Conservation (phyloP, 2,888 invertebrate species). For the Drosophila eohydei region DNA sequence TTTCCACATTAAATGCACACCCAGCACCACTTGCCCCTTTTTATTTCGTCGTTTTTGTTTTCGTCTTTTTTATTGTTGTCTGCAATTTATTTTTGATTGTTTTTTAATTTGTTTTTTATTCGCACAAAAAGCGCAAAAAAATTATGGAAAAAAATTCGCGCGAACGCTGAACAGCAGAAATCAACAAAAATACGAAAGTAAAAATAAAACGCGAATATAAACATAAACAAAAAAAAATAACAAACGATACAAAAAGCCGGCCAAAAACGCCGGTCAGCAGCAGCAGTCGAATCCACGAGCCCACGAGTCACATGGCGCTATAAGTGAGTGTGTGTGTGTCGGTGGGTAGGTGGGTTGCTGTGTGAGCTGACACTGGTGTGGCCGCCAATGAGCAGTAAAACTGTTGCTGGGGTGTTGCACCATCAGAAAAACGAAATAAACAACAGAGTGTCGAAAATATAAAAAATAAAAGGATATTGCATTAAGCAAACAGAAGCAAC, state of each 20-base stretch:
- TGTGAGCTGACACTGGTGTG: conserved; percentile 43
- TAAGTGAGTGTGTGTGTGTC: conserved; percentile 37
- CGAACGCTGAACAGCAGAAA: conserved; percentile 61
- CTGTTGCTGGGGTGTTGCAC: conserved; percentile 72
- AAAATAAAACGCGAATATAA: conserved; percentile 23
- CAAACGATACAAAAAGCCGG: conserved; percentile 31
- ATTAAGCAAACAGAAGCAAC: conserved; percentile 18
- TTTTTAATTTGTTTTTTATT: conserved; percentile 81
- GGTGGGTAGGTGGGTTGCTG: conserved; percentile 27
- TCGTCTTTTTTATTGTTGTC: conserved; percentile 45
- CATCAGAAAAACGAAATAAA: conserved; percentile 44
- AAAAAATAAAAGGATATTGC: conserved; percentile 50
- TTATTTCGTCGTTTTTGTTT: conserved; percentile 48
- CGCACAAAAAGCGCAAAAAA: conserved; percentile 60
- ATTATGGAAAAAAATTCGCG: conserved; percentile 51
- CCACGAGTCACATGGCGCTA: conserved; percentile 46
- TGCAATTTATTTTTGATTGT: conserved; percentile 78
- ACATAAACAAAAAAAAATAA: conserved; percentile 14
- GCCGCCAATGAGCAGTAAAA: conserved; percentile 73
- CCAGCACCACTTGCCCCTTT: conserved; percentile 29
- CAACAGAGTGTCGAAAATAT: conserved; percentile 68
- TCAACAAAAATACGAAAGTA: conserved; percentile 48
- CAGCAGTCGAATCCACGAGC: conserved; percentile 41
- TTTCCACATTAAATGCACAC: conserved; percentile 66
- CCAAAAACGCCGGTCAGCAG: conserved; percentile 68